Conservation (phyloP, 23 tunicate genomes). For the Styela clava region DNA sequence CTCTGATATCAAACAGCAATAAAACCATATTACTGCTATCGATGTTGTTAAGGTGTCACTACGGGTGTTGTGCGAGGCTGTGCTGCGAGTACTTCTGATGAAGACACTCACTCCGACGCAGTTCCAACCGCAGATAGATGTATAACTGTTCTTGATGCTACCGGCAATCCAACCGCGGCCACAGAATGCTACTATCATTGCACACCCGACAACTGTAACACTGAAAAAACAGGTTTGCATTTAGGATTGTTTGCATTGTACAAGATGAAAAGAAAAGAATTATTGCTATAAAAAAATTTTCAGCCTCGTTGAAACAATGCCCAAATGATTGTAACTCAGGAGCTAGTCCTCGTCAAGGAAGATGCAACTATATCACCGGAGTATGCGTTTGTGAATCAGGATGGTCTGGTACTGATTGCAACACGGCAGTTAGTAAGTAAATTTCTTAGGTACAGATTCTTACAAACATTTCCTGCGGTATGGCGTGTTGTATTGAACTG, state of each 20-base stretch:
- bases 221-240: neutral
- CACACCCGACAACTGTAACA: neutral
- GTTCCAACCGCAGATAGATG: neutral
- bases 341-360: neutral
- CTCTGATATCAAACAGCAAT: too few relatives aligned
- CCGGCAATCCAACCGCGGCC: neutral
- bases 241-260: neutral
- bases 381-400: conserved; percentile 21
- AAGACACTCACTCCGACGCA: neutral
- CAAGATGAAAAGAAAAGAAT: too few relatives aligned
- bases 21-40: too few relatives aligned
- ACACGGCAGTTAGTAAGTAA: conserved; percentile 14
- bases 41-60: too few relatives aligned
- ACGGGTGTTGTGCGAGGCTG: too few relatives aligned
- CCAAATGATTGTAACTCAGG: conserved; percentile 4
- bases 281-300: too few relatives aligned
- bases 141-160: neutral
- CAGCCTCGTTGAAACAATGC: conserved; percentile 21
- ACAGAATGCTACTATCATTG: neutral
- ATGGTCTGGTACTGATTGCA: conserved; percentile 33
- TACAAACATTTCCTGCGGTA: too few relatives aligned
- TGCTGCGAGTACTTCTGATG: neutral
- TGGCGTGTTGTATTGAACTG: too few relatives aligned
- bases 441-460: too few relatives aligned
- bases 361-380: conserved; percentile 30